phyloP scores from a whole-genome alignment of 1,140 invertebrate species.

The Aporrectodea caliginosa region DNA sequence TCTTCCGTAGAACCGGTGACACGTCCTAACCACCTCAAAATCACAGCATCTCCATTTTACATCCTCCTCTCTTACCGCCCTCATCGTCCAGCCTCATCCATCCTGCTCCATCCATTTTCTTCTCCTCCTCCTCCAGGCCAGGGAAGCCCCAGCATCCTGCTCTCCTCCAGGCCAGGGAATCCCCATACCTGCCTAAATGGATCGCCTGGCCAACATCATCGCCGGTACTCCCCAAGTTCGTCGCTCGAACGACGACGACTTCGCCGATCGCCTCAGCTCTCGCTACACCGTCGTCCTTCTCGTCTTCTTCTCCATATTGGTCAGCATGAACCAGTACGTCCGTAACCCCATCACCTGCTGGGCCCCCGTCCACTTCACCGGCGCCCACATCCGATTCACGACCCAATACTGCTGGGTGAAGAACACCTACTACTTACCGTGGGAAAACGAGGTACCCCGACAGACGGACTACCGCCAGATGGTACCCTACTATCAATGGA shows the following conservation, averaged over 20 bases:
- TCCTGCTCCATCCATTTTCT: too few relatives aligned
- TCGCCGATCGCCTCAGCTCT: conserved; percentile 71
- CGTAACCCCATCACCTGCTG: conserved; percentile 83
- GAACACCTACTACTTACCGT: conserved; percentile 70
- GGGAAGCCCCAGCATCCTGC: too few relatives aligned
- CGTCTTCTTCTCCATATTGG: conserved; percentile 78
- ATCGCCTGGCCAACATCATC: conserved; percentile 52
- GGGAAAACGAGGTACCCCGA: conserved; percentile 43
- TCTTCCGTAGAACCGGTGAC: too few relatives aligned
- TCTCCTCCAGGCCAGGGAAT: too few relatives aligned
- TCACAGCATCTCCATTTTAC: too few relatives aligned
- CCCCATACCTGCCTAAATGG: too few relatives aligned
- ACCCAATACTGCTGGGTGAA: conserved; percentile 94
- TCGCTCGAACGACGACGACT: conserved; percentile 47
- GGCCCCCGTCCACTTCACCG: conserved; percentile 35
- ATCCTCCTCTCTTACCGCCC: too few relatives aligned
- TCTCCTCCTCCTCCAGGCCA: too few relatives aligned
- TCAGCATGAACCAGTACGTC: conserved; percentile 85
- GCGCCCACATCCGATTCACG: conserved; percentile 54
- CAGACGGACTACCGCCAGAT: conserved; percentile 43
- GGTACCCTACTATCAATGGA: conserved; percentile 61
- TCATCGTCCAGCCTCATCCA: too few relatives aligned
- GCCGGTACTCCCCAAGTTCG: conserved; percentile 49
- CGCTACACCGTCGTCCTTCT: conserved; percentile 80
- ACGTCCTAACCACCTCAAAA: too few relatives aligned